These are phyloP conservation scores for Junonia oenone DNA, from an alignment of 2,888 invertebrate genomes.

Conservation along the genomic window DNA sequence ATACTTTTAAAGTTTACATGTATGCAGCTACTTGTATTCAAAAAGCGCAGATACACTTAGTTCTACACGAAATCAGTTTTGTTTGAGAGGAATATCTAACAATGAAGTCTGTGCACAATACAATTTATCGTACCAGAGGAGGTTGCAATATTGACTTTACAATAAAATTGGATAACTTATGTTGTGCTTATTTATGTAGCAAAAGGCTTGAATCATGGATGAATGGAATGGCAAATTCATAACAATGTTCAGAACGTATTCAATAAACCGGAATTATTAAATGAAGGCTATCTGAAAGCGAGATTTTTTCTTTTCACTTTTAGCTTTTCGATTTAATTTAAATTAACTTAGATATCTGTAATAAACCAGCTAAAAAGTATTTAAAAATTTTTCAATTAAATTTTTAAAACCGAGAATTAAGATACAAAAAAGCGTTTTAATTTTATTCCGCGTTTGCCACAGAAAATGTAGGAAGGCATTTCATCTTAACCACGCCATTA, in stretches of 20 bases:
- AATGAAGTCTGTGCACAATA: background rate
- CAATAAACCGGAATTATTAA: too few relatives aligned
- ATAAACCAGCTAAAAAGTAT: too few relatives aligned
- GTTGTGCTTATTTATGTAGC: background rate
- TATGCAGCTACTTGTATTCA: background rate
- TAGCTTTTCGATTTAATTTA: too few relatives aligned
- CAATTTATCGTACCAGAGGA: background rate
- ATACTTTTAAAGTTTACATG: background rate
- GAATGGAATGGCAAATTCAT: background rate
- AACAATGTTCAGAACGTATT: background rate
- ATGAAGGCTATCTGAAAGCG: too few relatives aligned
- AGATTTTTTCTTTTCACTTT: too few relatives aligned
- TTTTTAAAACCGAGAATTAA: too few relatives aligned
- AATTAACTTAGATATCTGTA: too few relatives aligned
- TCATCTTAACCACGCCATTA: background rate
- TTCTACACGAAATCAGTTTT: background rate
- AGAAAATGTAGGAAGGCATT: background rate
- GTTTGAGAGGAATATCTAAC: background rate
- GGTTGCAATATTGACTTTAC: constrained; percentile 1
- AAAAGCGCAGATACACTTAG: background rate
- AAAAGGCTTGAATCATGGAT: background rate
- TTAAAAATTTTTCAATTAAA: too few relatives aligned
- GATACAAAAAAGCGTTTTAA: too few relatives aligned
- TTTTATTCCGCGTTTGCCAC: background rate
- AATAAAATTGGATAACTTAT: background rate